Evolutionary conservation across 2,797 vertebrate genomes (phyloP).

Genomic region (Mus caroli): DNA sequence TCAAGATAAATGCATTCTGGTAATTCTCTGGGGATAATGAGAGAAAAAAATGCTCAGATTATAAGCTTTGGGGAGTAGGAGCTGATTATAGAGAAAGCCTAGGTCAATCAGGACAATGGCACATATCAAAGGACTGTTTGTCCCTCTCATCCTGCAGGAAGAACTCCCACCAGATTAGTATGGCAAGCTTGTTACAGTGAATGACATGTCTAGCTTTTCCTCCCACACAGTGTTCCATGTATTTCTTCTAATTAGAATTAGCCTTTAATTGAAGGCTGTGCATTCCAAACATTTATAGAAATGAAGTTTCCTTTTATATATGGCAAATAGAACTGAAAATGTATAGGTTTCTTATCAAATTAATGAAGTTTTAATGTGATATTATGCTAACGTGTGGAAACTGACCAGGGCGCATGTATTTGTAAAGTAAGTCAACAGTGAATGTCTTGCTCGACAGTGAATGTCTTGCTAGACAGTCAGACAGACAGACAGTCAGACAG

Average conservation of each 20-base stretch:
- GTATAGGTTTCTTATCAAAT: slow-evolving; percentile 55
- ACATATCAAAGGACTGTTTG: slow-evolving; percentile 11
- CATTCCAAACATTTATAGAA: slow-evolving; percentile 23
- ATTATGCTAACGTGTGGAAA: slow-evolving; percentile 49
- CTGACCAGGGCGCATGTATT: slow-evolving; percentile 18
- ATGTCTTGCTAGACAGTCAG: background rate
- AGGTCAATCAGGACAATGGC: slow-evolving; percentile 58
- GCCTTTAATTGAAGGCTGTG: slow-evolving; percentile 35
- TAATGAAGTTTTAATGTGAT: slow-evolving; percentile 49
- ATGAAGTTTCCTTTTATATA: background rate
- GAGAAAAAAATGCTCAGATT: slow-evolving; percentile 39
- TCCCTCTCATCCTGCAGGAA: slow-evolving; percentile 26
- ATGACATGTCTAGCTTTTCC: slow-evolving; percentile 30
- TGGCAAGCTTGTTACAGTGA: background rate
- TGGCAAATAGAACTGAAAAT: slow-evolving; percentile 19
- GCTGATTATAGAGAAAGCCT: slow-evolving; percentile 13
- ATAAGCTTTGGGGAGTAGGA: slow-evolving; percentile 26
- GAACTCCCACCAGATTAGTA: slow-evolving; percentile 29
- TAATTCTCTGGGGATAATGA: slow-evolving; percentile 59
- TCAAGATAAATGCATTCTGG: slow-evolving; percentile 24
- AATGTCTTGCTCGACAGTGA: background rate
- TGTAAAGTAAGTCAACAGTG: slow-evolving; percentile 41
- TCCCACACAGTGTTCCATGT: slow-evolving; percentile 1
- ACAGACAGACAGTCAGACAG: background rate
- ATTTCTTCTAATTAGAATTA: slow-evolving; percentile 68